phyloP scores from a whole-genome alignment of 1,140 invertebrate species.

The Ganaspis sp. region DNA sequence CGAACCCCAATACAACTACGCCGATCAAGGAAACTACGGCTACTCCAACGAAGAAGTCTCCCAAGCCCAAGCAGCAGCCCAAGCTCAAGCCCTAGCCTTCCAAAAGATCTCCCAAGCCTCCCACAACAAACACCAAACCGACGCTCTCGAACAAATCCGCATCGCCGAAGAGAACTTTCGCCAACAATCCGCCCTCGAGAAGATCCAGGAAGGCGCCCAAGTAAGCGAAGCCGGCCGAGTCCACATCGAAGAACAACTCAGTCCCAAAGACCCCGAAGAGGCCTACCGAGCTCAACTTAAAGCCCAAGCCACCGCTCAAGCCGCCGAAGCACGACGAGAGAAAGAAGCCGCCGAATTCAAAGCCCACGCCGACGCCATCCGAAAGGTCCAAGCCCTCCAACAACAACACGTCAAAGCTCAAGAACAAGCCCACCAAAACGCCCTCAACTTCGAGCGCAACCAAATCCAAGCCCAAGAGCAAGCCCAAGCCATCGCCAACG shows the following conservation, averaged over 20 bases:
- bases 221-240: conserved; percentile 70
- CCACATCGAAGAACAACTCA: conserved; percentile 64
- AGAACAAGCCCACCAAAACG: conserved; percentile 69
- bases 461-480: conserved; percentile 69
- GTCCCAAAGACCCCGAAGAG: conserved; percentile 66
- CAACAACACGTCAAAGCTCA: conserved; percentile 69
- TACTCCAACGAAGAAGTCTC: conserved; percentile 59
- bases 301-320: conserved; percentile 64
- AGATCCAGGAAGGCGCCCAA: conserved; percentile 68
- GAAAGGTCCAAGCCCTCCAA: conserved; percentile 70
- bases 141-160: conserved; percentile 69
- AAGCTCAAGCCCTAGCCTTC: conserved; percentile 70
- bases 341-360: conserved; percentile 71
- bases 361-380: conserved; percentile 71
- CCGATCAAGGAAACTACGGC: conserved; percentile 51
- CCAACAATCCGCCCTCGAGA: conserved; percentile 70
- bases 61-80: conserved; percentile 66
- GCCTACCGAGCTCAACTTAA: conserved; percentile 68
- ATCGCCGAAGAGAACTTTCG: conserved; percentile 64
- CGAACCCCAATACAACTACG: conserved; percentile 66
- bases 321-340: conserved; percentile 66
- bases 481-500: conserved; percentile 71
- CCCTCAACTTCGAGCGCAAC: conserved; percentile 70
- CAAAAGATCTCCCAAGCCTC: conserved; percentile 70
- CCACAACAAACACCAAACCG: conserved; percentile 68